A percentile compares a stretch with the other conserved stretches of the same genome.
Evolutionary conservation across 2,797 vertebrate species (phyloP).

Genomic region (Brachyrhaphis roseni): DNA sequence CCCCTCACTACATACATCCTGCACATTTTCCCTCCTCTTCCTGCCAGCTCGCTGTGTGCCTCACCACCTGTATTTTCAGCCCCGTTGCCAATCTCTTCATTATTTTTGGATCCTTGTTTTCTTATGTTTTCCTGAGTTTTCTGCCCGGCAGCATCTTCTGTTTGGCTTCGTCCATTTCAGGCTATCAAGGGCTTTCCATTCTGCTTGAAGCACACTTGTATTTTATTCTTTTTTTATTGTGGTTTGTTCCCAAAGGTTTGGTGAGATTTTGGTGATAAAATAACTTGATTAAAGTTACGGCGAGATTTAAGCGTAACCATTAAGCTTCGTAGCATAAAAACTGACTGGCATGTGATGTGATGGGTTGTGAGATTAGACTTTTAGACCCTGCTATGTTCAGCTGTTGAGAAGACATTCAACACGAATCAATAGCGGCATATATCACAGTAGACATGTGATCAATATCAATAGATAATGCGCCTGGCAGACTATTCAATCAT

Average conservation of each 20-base stretch:
- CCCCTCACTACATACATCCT: neutral
- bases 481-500: too few species aligned
- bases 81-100: neutral
- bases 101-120: conserved; percentile 5
- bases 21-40: neutral
- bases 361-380: neutral
- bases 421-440: too few species aligned
- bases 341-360: neutral
- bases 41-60: neutral
- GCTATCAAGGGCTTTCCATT: neutral
- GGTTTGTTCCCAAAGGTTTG: neutral
- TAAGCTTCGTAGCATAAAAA: neutral
- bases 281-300: neutral
- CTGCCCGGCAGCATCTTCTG: neutral
- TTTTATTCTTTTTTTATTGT: neutral
- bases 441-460: too few species aligned
- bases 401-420: neutral
- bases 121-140: neutral
- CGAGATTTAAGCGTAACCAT: neutral
- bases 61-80: conserved; percentile 1
- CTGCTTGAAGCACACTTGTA: neutral
- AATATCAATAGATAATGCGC: too few species aligned
- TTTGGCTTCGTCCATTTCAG: neutral
- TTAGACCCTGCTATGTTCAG: neutral
- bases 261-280: neutral